Evolutionary conservation across 2,797 vertebrate species (phyloP).

Genomic region (Phylloscopus collybita): DNA sequence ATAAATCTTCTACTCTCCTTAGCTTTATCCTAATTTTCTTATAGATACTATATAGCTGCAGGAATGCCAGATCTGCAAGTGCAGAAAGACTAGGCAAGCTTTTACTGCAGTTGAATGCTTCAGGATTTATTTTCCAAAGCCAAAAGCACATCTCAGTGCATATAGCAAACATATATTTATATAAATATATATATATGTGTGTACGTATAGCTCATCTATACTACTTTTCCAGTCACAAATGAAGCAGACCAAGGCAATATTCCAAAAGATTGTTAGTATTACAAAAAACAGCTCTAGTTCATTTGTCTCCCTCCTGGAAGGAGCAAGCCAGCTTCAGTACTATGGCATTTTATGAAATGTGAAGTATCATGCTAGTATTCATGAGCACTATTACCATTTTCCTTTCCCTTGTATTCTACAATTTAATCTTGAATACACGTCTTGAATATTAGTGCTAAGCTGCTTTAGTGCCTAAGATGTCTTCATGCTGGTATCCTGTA

Average conservation of each 20-base stretch:
- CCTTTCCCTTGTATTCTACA: neutral
- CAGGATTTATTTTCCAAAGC: conserved; percentile 12
- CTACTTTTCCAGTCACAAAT: conserved; percentile 4
- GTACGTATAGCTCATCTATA: neutral
- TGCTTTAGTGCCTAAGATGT: neutral
- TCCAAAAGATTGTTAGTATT: conserved; percentile 9
- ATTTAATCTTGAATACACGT: neutral
- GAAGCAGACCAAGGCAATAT: neutral
- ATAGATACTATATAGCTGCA: neutral
- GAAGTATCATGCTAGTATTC: neutral
- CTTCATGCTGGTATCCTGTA: neutral
- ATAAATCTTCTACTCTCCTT: neutral
- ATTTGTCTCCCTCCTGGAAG: conserved; percentile 4
- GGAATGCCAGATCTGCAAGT: neutral
- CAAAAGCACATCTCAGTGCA: neutral
- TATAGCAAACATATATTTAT: neutral
- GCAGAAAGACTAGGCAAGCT: neutral
- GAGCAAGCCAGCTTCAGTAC: neutral
- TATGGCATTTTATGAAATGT: neutral
- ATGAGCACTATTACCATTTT: neutral
- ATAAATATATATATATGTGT: neutral
- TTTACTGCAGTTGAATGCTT: neutral
- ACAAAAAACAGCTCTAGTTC: neutral
- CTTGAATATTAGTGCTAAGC: conserved; percentile 10
- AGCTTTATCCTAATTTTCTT: neutral